Percentiles rank a stretch among this genome's conserved stretches.
These are phyloP conservation scores for Palythoa grandiflora DNA, from an alignment of 92 coral and sea anemone species.

Conservation along the genomic window DNA sequence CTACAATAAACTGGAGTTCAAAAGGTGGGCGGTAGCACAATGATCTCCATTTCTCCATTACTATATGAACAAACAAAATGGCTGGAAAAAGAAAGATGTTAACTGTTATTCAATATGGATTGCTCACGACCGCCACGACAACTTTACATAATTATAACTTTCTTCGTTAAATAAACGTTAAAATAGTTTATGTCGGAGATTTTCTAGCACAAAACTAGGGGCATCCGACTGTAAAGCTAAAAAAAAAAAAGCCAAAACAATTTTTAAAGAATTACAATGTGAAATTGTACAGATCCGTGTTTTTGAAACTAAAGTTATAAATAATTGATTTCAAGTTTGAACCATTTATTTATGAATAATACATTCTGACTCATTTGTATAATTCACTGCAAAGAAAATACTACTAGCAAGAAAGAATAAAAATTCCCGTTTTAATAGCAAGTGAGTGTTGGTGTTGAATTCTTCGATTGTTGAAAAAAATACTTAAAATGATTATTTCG, in stretches of 20 bases:
- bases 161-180: not conserved
- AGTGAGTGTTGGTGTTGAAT: not conserved
- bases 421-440: not conserved
- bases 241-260: not conserved
- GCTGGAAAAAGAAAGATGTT: slow-evolving; percentile 22
- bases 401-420: slow-evolving; percentile 1
- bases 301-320: slow-evolving; percentile 31
- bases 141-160: not conserved
- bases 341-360: slow-evolving; percentile 51
- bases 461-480: not conserved
- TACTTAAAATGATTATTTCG: not conserved
- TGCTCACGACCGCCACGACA: slow-evolving; percentile 40
- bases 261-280: not conserved
- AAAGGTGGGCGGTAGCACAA: slow-evolving; percentile 32
- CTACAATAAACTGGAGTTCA: not conserved
- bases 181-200: not conserved
- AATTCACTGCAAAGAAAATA: slow-evolving; percentile 26
- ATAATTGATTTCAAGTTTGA: slow-evolving; percentile 45
- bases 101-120: slow-evolving; percentile 39
- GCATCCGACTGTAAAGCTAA: not conserved
- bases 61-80: slow-evolving; percentile 19
- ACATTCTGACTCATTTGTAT: slow-evolving; percentile 32
- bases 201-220: not conserved
- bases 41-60: slow-evolving; percentile 21
- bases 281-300: slow-evolving; percentile 9